Base-by-base conservation (phyloP, 2,888 invertebrate genomes). In the Cheilosia vernalis region DNA sequence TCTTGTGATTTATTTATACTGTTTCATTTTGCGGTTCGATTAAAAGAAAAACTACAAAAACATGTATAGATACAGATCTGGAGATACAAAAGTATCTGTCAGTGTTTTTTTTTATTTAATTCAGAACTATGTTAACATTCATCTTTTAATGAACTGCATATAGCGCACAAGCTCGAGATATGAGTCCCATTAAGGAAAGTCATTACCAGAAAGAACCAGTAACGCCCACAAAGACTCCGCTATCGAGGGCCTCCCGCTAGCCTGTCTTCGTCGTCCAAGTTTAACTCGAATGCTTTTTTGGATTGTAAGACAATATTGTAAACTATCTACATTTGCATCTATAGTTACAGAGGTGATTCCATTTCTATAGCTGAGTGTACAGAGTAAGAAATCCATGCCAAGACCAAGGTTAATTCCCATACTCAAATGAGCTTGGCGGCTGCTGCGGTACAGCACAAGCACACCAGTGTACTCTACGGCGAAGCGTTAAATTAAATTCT, bases 391-490 rank as follows among this genome's bases (percentile, higher is more conserved):
- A 87, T 83, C 78, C 83, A 83, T 83, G 87, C 87, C 87, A 87
- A 87, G 87, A 83, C 87, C 87, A 87, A 87, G 87, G 87, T 83
- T 83, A 79, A 77, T 87, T 87, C 78, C 64, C 74, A 83, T 70
- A 69, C 76, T 80, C 77, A 44, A 77, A 61, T 37, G 17, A 33
- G 60, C 47, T 70, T 21, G 33, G 27, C 13, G n/a, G 63, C 53
- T 44, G 51, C 49, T 73, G 79, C 17, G 69, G 61, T 61, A 49
- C 84, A 79, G 70, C 77, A 66, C 67, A 24, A 56, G 21, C 30
- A 42, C 44, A 15, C 30, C 15, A 51, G 51, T 24, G 24, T 51
- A 55, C 66, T 64, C 70, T 47, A 56, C 55, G 66, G 30, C 60
- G 77, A 56, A 72, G 66, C 67, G 55, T 69, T 70, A 70, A 70